phyloP scores from a whole-genome alignment of 2,113 vertebrate genomes.

The Lucifuga dentata region DNA sequence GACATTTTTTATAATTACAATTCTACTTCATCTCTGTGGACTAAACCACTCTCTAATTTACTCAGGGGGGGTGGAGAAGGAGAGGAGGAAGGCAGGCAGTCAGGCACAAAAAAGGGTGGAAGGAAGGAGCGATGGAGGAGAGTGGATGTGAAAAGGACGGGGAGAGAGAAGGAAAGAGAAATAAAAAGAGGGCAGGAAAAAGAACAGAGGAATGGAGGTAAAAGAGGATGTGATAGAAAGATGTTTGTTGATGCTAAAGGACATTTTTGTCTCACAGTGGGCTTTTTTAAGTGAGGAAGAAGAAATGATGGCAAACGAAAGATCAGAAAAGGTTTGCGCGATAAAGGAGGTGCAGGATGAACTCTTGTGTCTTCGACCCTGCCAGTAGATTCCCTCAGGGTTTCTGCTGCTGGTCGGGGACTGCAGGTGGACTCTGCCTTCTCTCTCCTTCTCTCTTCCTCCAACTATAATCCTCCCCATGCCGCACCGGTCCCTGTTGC shows the following conservation, averaged over 20 bases:
- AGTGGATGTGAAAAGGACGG: neutral
- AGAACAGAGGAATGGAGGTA: slow-evolving; percentile 5
- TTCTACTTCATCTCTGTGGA: slow-evolving; percentile 58
- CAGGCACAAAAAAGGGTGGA: neutral
- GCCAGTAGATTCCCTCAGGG: slow-evolving; percentile 33
- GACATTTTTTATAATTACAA: slow-evolving; percentile 78
- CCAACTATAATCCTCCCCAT: slow-evolving; percentile 48
- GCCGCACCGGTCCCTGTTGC: slow-evolving; percentile 72
- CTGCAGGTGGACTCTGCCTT: slow-evolving; percentile 60
- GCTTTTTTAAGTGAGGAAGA: slow-evolving; percentile 18
- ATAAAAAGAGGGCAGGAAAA: slow-evolving; percentile 9
- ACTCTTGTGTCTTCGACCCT: slow-evolving; percentile 39
- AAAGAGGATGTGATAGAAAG: slow-evolving; percentile 16
- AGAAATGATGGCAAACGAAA: neutral
- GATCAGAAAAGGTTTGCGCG: slow-evolving; percentile 11
- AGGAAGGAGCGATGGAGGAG: neutral
- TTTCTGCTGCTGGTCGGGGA: slow-evolving; percentile 31
- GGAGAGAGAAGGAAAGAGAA: neutral
- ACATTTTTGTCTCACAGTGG: slow-evolving; percentile 47
- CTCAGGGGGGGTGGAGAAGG: slow-evolving; percentile 2
- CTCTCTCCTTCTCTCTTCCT: neutral
- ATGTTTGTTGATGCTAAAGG: slow-evolving; percentile 66
- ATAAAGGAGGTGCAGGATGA: slow-evolving; percentile 43
- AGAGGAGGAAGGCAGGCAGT: slow-evolving; percentile 5
- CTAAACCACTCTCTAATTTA: slow-evolving; percentile 66